Evolutionary conservation across 2,888 invertebrate genomes (phyloP).

Genomic region (Drosophila buzzatii): DNA sequence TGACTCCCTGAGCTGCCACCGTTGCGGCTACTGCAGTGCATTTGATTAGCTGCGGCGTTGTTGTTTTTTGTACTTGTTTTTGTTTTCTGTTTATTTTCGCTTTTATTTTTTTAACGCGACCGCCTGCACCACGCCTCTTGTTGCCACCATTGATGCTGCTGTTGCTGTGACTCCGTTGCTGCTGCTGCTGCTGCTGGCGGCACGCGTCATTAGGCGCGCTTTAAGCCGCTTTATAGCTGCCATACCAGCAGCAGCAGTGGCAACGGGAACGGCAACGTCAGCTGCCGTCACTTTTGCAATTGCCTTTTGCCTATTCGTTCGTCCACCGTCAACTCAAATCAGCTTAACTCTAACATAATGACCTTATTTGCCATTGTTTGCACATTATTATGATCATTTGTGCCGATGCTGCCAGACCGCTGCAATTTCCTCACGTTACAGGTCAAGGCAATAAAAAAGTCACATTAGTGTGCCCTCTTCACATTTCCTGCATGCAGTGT

Average conservation of each 20-base stretch:
- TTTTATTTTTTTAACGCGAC: constrained; percentile 37
- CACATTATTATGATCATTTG: constrained; percentile 75
- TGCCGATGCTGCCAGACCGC: constrained; percentile 43
- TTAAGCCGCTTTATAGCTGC: constrained; percentile 68
- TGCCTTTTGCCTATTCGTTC: constrained; percentile 49
- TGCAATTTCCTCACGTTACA: constrained; percentile 71
- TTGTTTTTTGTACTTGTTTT: constrained; percentile 17
- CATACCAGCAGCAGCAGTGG: constrained; percentile 24
- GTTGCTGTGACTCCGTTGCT: constrained; percentile 10
- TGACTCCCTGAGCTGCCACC: constrained; percentile 50
- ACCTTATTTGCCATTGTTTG: constrained; percentile 81
- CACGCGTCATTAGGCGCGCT: constrained; percentile 79
- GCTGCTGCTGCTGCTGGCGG: constrained; percentile 54
- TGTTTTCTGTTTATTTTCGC: constrained; percentile 23
- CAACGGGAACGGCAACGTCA: constrained; percentile 14
- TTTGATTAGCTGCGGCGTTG: constrained; percentile 63
- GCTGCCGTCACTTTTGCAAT: constrained; percentile 74
- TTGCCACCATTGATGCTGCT: constrained; percentile 31
- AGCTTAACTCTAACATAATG: constrained; percentile 77
- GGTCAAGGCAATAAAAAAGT: constrained; percentile 74
- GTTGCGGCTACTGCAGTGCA: constrained; percentile 44
- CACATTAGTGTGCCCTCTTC: constrained; percentile 36
- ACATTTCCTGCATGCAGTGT: constrained; percentile 25
- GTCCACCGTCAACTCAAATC: constrained; percentile 69
- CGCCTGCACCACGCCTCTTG: constrained; percentile 56